Conservation (phyloP, 2,888 invertebrate species). For the Tipula helvola region DNA sequence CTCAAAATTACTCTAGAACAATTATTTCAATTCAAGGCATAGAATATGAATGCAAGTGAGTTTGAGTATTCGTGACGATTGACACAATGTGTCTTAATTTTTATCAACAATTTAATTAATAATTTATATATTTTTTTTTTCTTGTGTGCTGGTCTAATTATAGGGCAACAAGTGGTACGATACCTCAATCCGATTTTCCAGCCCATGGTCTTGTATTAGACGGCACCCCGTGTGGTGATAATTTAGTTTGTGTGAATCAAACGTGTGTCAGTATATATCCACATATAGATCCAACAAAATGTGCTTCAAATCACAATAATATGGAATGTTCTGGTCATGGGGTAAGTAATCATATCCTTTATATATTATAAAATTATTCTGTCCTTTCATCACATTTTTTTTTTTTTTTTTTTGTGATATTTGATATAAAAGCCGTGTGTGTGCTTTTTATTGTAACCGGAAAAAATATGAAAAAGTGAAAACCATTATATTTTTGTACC, state of each 20-base stretch:
- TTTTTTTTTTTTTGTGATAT: not conserved
- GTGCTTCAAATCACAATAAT: slow-evolving; percentile 79
- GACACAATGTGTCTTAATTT: not conserved
- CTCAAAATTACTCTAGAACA: slow-evolving; percentile 75
- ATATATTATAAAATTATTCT: not conserved
- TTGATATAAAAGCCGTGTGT: not conserved
- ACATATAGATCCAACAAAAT: slow-evolving; percentile 72
- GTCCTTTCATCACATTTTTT: not conserved
- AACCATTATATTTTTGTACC: not conserved
- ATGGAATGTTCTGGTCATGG: slow-evolving; percentile 91
- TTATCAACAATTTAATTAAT: not conserved
- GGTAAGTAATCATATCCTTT: slow-evolving; percentile 47
- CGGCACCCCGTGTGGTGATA: slow-evolving; percentile 88
- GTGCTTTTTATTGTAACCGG: not conserved
- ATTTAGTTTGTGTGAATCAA: slow-evolving; percentile 88
- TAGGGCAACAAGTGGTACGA: slow-evolving; percentile 64
- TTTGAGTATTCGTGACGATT: slow-evolving; percentile 21
- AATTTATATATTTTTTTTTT: not conserved
- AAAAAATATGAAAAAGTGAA: not conserved
- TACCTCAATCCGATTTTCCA: slow-evolving; percentile 48
- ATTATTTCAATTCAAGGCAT: slow-evolving; percentile 78
- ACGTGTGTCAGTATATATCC: slow-evolving; percentile 79
- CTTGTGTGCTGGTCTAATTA: slow-evolving; percentile 15
- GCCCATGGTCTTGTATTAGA: slow-evolving; percentile 84
- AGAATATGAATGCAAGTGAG: slow-evolving; percentile 96